phyloP scores from a whole-genome alignment of 2,797 vertebrate genomes.

The Acipenser ruthenus region DNA sequence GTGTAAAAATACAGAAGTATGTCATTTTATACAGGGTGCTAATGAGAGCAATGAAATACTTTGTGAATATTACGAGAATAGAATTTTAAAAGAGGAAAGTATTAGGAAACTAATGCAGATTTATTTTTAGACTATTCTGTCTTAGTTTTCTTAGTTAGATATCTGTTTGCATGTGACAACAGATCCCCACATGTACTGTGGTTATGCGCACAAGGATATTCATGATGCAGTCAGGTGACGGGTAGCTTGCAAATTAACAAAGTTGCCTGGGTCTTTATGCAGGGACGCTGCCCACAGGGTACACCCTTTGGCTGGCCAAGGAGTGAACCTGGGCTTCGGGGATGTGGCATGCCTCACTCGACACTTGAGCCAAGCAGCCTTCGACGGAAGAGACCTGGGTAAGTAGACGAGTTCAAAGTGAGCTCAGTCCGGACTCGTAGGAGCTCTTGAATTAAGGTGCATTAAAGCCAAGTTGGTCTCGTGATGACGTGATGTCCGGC shows the following conservation, averaged over 20 bases:
- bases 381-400: conserved; percentile 90
- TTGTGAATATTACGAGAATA: no score
- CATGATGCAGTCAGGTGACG: neutral
- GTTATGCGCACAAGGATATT: neutral
- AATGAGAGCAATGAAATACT: no score
- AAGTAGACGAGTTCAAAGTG: conserved; percentile 40
- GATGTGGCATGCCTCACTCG: conserved; percentile 78
- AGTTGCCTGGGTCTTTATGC: conserved; percentile 19
- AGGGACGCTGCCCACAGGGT: conserved; percentile 95
- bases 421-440: conserved; percentile 19
- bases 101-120: no score
- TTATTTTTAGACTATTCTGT: no score
- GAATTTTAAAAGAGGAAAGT: no score
- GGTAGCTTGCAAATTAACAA: neutral
- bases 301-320: conserved; percentile 93
- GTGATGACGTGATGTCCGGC: neutral
- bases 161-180: no score
- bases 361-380: conserved; percentile 82
- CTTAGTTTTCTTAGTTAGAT: no score
- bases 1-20: no score
- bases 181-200: no score
- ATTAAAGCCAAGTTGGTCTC: neutral
- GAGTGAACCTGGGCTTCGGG: conserved; percentile 94
- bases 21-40: no score
- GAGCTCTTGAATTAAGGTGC: conserved; percentile 32